Evolutionary conservation across 2,797 vertebrate species (phyloP).

Genomic region (Rhincodon typus): DNA sequence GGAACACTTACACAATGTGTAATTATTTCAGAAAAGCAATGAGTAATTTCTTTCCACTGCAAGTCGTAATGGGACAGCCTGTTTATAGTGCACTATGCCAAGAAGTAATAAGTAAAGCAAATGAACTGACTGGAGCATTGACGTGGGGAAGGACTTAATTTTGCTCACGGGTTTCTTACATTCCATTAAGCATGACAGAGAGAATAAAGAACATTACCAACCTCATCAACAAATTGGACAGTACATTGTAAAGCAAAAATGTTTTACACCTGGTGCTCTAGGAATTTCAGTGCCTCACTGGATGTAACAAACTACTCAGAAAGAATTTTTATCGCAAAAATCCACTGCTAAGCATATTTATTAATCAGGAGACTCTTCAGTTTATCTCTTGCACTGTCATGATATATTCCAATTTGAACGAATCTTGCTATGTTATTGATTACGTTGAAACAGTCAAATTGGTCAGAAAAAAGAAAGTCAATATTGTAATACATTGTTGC

Average conservation of each 20-base stretch:
- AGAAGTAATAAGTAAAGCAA: conserved; percentile 3
- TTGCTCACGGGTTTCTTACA: neutral
- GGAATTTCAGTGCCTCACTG: neutral
- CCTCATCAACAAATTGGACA: conserved; percentile 19
- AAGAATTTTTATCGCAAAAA: neutral
- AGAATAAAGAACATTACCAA: neutral
- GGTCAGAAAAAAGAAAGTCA: neutral
- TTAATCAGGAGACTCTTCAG: neutral
- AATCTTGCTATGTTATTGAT: too few species aligned
- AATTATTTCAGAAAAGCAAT: neutral
- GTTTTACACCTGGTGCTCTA: neutral
- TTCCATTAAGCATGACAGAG: neutral
- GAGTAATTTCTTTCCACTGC: neutral
- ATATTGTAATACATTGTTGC: neutral
- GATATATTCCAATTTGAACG: neutral
- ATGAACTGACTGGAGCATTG: neutral
- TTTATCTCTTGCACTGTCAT: neutral
- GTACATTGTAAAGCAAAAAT: neutral
- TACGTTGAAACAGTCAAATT: neutral
- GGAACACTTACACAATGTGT: neutral
- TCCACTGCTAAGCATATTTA: neutral
- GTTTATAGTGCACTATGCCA: neutral
- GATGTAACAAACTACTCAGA: neutral
- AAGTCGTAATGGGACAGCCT: neutral
- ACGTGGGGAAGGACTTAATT: neutral